phyloP scores from a whole-genome alignment of 2,888 invertebrate species.

The Plebejus anna region DNA sequence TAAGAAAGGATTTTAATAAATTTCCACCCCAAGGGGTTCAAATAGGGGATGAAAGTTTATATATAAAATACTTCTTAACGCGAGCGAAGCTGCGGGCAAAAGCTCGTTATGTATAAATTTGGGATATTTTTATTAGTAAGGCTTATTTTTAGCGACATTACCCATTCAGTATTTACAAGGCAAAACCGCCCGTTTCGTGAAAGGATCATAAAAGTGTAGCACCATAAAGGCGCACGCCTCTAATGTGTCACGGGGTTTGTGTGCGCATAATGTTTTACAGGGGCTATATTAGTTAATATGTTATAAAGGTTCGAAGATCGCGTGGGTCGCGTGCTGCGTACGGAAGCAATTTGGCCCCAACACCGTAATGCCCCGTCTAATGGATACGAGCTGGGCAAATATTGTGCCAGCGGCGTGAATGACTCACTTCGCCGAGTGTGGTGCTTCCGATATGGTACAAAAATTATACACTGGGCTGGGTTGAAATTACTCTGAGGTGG shows the following conservation, averaged over 20 bases:
- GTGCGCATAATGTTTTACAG: slow-evolving; percentile 31
- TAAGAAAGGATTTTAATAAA: no score
- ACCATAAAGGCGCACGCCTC: neutral
- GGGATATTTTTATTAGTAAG: neutral
- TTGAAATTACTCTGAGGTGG: neutral
- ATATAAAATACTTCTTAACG: no score
- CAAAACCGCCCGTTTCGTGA: neutral
- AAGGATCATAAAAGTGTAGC: neutral
- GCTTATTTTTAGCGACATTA: neutral
- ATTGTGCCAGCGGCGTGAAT: neutral
- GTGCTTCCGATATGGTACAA: neutral
- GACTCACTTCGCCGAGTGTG: slow-evolving; percentile 7
- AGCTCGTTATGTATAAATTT: neutral
- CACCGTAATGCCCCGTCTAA: slow-evolving; percentile 44
- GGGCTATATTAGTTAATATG: slow-evolving; percentile 40
- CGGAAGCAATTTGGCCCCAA: slow-evolving; percentile 47
- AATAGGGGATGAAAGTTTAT: no score
- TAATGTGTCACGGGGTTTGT: slow-evolving; percentile 1
- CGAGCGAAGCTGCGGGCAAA: no score
- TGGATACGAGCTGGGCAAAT: slow-evolving; percentile 32
- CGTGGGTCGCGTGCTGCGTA: slow-evolving; percentile 45
- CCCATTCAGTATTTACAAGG: neutral
- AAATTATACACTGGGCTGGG: neutral
- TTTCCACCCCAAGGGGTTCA: no score
- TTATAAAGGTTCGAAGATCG: slow-evolving; percentile 41